These are phyloP conservation scores for Diglossa cyanea DNA, from an alignment of 2,797 vertebrate species.

Conservation along the genomic window DNA sequence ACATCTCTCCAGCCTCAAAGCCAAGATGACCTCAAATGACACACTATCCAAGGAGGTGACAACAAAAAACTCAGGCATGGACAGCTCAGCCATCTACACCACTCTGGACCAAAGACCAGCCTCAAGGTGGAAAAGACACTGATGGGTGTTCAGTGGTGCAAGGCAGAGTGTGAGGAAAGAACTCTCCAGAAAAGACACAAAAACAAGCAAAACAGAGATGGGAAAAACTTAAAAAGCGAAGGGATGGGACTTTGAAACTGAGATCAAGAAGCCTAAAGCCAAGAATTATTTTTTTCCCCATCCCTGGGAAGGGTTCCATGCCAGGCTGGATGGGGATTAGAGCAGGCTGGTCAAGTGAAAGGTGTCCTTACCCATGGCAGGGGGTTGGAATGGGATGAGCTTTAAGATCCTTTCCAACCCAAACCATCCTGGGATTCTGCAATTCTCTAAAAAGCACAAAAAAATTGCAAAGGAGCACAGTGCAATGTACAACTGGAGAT, in stretches of 20 bases:
- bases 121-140: background rate
- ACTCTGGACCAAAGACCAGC: background rate
- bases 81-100: background rate
- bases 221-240: background rate
- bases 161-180: background rate
- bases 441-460: background rate
- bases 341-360: background rate
- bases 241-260: background rate
- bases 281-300: background rate
- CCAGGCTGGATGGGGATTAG: background rate
- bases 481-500: background rate
- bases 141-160: background rate
- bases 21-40: background rate
- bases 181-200: background rate
- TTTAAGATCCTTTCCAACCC: background rate
- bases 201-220: rapidly evolving
- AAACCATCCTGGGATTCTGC: background rate
- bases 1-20: background rate
- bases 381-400: background rate
- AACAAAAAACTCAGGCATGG: background rate
- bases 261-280: background rate
- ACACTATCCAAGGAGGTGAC: background rate
- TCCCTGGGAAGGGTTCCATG: background rate
- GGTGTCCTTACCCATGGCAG: no score
- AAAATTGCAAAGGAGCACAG: background rate